Evolutionary conservation across 2,888 invertebrate species (phyloP).

Genomic region (Amphipyra tragopoginis): DNA sequence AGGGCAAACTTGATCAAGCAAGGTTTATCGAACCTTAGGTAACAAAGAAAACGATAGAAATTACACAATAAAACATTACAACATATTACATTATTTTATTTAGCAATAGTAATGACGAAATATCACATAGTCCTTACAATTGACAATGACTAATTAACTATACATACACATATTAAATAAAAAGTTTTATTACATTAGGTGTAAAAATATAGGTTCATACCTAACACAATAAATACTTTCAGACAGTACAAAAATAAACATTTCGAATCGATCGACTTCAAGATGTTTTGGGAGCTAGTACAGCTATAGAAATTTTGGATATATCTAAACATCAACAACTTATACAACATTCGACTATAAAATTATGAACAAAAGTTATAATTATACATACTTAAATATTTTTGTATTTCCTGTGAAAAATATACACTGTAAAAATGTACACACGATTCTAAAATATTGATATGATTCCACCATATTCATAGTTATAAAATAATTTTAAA

Average conservation of each 20-base stretch:
- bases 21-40: background rate
- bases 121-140: constrained; percentile 85
- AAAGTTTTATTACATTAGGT: constrained; percentile 31
- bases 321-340: constrained; percentile 18
- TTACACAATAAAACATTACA: constrained; percentile 11
- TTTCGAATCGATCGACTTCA: background rate
- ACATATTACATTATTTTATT: constrained; percentile 76
- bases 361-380: constrained; percentile 11
- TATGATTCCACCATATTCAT: background rate
- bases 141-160: constrained; percentile 70
- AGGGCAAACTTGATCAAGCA: too few species aligned
- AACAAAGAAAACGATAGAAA: background rate
- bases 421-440: too few species aligned
- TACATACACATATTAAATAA: constrained; percentile 54
- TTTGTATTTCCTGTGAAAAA: constrained; percentile 2
- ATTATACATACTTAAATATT: background rate
- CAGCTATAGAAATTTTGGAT: background rate
- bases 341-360: constrained; percentile 26
- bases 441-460: too few species aligned
- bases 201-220: constrained; percentile 32
- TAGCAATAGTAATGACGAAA: constrained; percentile 77
- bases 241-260: constrained; percentile 28
- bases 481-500: background rate
- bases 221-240: constrained; percentile 39
- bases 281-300: background rate